phyloP scores from a whole-genome alignment of 2,797 vertebrate species.

The Semotilus atromaculatus region DNA sequence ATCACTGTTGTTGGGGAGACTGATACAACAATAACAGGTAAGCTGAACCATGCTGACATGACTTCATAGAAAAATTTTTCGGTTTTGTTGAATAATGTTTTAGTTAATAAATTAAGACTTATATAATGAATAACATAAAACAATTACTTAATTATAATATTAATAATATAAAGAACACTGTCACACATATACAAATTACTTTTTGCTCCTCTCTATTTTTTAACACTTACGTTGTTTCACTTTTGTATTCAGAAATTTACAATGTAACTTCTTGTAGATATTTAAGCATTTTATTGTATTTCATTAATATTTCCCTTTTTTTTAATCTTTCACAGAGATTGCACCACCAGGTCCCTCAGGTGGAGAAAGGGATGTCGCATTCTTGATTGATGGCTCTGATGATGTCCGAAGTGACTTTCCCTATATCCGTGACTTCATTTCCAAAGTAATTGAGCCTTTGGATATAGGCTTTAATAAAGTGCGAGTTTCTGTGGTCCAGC shows the following conservation, averaged over 20 bases:
- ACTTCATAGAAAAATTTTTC: neutral
- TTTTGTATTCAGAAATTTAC: neutral
- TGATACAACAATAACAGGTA: slow-evolving; percentile 33
- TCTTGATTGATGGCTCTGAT: slow-evolving; percentile 92
- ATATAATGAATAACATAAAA: neutral
- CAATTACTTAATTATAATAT: neutral
- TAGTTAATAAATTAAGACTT: neutral
- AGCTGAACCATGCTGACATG: slow-evolving; percentile 7
- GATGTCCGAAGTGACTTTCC: slow-evolving; percentile 84
- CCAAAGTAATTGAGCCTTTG: slow-evolving; percentile 87
- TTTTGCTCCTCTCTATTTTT: neutral
- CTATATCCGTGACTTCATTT: slow-evolving; percentile 85
- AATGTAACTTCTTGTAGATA: neutral
- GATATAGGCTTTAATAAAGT: slow-evolving; percentile 84
- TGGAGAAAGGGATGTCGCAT: slow-evolving; percentile 91
- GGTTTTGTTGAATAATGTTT: neutral
- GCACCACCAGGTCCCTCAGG: slow-evolving; percentile 54
- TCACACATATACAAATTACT: neutral
- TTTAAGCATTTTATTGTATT: neutral
- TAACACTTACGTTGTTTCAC: neutral
- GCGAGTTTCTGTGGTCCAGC: slow-evolving; percentile 89
- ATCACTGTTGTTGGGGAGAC: slow-evolving; percentile 84
- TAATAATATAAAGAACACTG: neutral
- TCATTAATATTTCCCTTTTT: neutral
- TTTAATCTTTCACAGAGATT: slow-evolving; percentile 19